phyloP scores from a whole-genome alignment of 2,888 invertebrate species.

The Terebella lapidaria region DNA sequence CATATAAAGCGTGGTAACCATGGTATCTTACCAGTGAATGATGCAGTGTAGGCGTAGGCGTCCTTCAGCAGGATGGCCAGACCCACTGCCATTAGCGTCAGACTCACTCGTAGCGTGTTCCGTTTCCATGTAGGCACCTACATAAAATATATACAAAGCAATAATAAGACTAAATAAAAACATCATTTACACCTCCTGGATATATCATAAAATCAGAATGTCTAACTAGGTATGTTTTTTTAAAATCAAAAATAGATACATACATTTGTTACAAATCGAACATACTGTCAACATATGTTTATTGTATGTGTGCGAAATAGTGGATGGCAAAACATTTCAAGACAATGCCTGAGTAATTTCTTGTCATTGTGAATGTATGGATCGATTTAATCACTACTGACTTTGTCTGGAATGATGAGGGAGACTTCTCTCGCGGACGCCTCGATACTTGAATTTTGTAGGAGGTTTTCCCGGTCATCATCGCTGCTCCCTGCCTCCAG shows the following conservation, averaged over 20 bases:
- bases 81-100: slow-evolving; percentile 36
- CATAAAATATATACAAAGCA: slow-evolving; percentile 4
- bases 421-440: not conserved
- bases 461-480: not conserved
- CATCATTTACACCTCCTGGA: no score
- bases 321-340: no score
- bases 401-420: not conserved
- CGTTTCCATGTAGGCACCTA: slow-evolving; percentile 47
- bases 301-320: no score
- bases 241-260: no score
- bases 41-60: slow-evolving; percentile 43
- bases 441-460: not conserved
- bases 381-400: no score
- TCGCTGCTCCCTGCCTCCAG: no score
- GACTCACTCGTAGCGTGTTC: slow-evolving; percentile 35
- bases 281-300: no score
- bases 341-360: no score
- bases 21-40: slow-evolving; percentile 39
- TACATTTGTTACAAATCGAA: no score
- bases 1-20: not conserved
- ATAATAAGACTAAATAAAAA: not conserved
- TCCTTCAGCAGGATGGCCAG: slow-evolving; percentile 41
- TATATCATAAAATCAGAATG: no score
- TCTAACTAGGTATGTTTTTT: no score
- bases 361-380: no score